Evolutionary conservation across 2,797 vertebrate genomes (phyloP).

Genomic region (Oreochromis grahami): DNA sequence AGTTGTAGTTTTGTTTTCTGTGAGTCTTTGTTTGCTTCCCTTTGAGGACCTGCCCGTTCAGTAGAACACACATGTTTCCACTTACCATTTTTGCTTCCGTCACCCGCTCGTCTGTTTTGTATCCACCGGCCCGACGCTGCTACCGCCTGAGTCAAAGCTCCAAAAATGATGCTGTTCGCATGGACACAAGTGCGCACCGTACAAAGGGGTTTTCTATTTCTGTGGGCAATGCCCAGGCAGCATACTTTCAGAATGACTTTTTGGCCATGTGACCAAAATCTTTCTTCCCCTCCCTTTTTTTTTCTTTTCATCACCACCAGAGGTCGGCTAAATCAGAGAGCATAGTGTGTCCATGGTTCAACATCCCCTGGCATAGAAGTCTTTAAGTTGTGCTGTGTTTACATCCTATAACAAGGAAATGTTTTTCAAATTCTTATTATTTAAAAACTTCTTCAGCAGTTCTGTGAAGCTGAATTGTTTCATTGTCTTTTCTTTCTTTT

Average conservation of each 20-base stretch:
- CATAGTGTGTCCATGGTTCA: constrained; percentile 50
- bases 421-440: neutral
- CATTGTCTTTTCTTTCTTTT: neutral
- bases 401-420: neutral
- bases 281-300: constrained; percentile 12
- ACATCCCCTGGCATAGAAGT: constrained; percentile 20
- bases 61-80: constrained; percentile 53
- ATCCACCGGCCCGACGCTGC: neutral
- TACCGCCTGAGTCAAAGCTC: neutral
- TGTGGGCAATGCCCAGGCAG: constrained; percentile 9
- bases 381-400: neutral
- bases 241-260: constrained; percentile 64
- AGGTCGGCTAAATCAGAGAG: constrained; percentile 31
- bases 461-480: neutral
- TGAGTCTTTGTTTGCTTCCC: constrained; percentile 2
- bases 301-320: constrained; percentile 3
- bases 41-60: constrained; percentile 4
- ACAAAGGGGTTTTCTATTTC: neutral
- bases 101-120: constrained; percentile 23
- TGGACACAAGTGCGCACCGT: neutral
- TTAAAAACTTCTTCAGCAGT: neutral
- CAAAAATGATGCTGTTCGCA: constrained; percentile 23
- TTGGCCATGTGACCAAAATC: constrained; percentile 59
- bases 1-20: neutral
- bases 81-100: constrained; percentile 66